phyloP scores from a whole-genome alignment of 1,140 invertebrate genomes.

The Hyles euphorbiae region DNA sequence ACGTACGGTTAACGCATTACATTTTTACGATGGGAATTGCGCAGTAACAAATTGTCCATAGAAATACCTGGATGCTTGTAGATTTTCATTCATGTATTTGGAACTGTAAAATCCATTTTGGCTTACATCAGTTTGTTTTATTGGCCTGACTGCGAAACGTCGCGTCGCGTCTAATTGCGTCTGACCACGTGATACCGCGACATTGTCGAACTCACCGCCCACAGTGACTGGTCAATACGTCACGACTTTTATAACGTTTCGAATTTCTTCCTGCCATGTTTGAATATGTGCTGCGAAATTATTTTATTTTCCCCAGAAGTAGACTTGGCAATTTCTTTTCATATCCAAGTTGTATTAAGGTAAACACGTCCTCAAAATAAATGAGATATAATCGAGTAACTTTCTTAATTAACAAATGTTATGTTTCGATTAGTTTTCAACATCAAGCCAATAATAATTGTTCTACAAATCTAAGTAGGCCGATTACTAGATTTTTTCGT shows the following conservation, averaged over 20 bases:
- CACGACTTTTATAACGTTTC: background rate
- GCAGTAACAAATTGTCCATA: slow-evolving; percentile 11
- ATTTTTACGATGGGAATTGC: slow-evolving; percentile 24
- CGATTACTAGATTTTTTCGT: too few relatives aligned
- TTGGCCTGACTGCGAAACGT: slow-evolving; percentile 27
- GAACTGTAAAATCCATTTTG: background rate
- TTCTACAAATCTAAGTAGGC: too few relatives aligned
- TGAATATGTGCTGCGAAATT: background rate
- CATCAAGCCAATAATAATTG: too few relatives aligned
- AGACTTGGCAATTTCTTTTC: background rate
- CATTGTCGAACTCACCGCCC: slow-evolving; percentile 24
- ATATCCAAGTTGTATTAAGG: too few relatives aligned
- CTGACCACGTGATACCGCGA: slow-evolving; percentile 26
- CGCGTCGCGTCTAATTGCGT: slow-evolving; percentile 33
- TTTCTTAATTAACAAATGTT: too few relatives aligned
- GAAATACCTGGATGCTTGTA: background rate
- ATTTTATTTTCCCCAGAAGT: background rate
- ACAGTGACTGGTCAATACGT: slow-evolving; percentile 20
- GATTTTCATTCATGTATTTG: background rate
- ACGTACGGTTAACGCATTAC: slow-evolving; percentile 7
- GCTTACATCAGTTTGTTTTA: slow-evolving; percentile 10
- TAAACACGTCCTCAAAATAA: too few relatives aligned
- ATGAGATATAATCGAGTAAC: too few relatives aligned
- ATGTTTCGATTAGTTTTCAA: too few relatives aligned
- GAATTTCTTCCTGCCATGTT: too few relatives aligned